Base-by-base conservation (phyloP, 2,797 vertebrate genomes). In the Notolepis coatsorum region DNA sequence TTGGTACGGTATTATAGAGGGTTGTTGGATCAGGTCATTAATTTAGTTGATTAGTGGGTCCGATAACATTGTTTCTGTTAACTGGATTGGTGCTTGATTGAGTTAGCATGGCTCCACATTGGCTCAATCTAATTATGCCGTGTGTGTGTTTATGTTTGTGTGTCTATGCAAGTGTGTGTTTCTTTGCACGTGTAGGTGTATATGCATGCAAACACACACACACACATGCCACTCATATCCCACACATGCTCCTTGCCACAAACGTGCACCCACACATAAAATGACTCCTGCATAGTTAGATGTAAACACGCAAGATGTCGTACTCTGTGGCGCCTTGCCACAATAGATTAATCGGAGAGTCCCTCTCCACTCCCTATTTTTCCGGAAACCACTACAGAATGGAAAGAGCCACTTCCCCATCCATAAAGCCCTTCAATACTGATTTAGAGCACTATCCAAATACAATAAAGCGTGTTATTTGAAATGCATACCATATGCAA, bases 401-500 rank as follows among this genome's bases (percentile, higher is more conserved):
- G 30, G 61, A 33, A 58, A 45, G 47, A 57, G 15, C 45, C 24
- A 4, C 58, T 9, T 52, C 39, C 27, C 21, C 51, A 46, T 52
- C 49, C 57, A 66, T 61, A 61, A 75, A 62, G 61, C 31, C 39
- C 33, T 33, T 21, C 39, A 65, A 69, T 60, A 35, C 25, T 51
- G 5, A 69, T 79, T 65, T 66, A 78, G 43, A 60, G 61, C 41
- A 41, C 60, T 10, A 65, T 70, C 52, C 41, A 67, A 75, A 78
- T 3, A 46, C 52, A 80, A 84, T 82, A 77, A 80, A 79, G 77
- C 12, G 42, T 66, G 59, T 62, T 70, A 55, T 77, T 79, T 55
- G 35, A 48, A 82, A 65, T 25, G 25, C 60, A 65, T 13, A 43
- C 60, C 56, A 77, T 82, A 88, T 86, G 71, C 73, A 84, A 83